Evolutionary conservation across 2,888 invertebrate species (phyloP).

Genomic region (Phlogophora meticulosa): DNA sequence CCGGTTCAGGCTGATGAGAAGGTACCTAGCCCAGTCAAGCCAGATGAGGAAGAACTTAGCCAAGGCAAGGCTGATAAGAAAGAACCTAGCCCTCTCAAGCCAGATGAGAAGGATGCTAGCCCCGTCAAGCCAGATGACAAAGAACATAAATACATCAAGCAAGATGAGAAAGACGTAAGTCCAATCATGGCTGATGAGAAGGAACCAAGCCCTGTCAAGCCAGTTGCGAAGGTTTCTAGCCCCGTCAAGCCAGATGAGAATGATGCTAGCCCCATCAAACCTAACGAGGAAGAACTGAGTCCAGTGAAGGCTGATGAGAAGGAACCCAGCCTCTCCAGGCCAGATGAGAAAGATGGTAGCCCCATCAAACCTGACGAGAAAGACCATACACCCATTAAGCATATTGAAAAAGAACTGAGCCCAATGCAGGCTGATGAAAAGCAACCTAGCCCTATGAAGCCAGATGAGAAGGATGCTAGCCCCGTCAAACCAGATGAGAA

Average conservation of each 20-base stretch:
- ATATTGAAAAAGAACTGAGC: constrained; percentile 20
- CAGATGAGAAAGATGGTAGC: constrained; percentile 12
- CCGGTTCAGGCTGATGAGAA: background rate
- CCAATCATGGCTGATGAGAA: background rate
- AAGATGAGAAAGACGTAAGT: background rate
- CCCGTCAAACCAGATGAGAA: background rate
- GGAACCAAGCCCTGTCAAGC: too few relatives aligned
- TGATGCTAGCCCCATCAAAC: background rate
- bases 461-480: background rate
- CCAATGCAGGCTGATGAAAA: too few relatives aligned
- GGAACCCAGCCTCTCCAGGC: constrained; percentile 3
- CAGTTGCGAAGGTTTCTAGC: background rate
- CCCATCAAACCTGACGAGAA: constrained; percentile 7
- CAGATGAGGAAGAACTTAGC: background rate
- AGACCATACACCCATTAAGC: constrained; percentile 1
- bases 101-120: background rate
- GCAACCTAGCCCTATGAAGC: background rate
- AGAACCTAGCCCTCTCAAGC: background rate
- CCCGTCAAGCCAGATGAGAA: background rate
- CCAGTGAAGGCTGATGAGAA: constrained; percentile 19
- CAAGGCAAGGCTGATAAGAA: background rate
- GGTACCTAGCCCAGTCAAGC: too few relatives aligned
- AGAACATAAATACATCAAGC: background rate
- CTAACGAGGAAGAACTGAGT: constrained; percentile 17
- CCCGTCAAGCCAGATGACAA: background rate